Evolutionary conservation across 2,888 invertebrate species (phyloP).

Genomic region (Quadriops clusia): DNA sequence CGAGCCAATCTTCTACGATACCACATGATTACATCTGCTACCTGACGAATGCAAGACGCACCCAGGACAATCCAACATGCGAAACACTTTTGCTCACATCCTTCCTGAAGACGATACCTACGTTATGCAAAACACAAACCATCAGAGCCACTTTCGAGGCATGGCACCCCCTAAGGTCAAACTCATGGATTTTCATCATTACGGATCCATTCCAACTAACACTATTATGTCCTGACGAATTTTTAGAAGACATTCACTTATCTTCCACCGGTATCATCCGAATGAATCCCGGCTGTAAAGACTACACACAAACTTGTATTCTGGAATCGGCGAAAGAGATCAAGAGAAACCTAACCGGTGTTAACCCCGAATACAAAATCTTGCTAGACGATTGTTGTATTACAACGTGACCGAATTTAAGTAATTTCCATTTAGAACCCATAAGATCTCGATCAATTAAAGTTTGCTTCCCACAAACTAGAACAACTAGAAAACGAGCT

Average conservation of each 20-base stretch:
- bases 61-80: conserved; percentile 9
- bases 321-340: conserved; percentile 11
- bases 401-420: too few species aligned
- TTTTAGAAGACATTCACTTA: conserved; percentile 14
- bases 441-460: too few species aligned
- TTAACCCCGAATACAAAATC: too few species aligned
- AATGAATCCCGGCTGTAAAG: conserved; percentile 11
- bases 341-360: conserved; percentile 8
- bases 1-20: too few species aligned
- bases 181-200: conserved; percentile 15
- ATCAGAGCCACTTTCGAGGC: conserved; percentile 13
- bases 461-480: too few species aligned
- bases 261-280: conserved; percentile 9
- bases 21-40: conserved; percentile 11
- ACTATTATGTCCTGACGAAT: conserved; percentile 9
- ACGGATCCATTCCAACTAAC: conserved; percentile 12
- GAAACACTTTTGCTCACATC: conserved; percentile 12
- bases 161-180: conserved; percentile 12
- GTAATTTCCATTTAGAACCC: too few species aligned
- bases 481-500: too few species aligned
- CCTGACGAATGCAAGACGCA: conserved; percentile 5
- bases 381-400: too few species aligned
- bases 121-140: conserved; percentile 10
- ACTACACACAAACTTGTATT: conserved; percentile 11
- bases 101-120: conserved; percentile 11